Percentiles rank a stretch among this genome's conserved stretches.
These are phyloP conservation scores for Toxotes jaculatrix DNA, from an alignment of 2,113 vertebrate species.

Conservation along the genomic window DNA sequence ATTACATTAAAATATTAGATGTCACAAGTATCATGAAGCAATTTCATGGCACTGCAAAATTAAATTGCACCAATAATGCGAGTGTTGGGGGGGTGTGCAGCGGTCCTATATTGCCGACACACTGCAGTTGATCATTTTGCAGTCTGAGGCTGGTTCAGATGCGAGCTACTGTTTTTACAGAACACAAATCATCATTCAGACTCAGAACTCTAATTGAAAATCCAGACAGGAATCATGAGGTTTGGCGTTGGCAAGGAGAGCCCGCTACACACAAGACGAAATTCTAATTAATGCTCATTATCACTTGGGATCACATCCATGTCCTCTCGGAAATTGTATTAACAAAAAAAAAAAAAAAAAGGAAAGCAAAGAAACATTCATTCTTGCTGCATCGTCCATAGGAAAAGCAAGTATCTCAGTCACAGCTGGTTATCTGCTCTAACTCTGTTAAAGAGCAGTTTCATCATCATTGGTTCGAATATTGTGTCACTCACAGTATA, in stretches of 20 bases:
- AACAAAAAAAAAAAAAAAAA: neutral
- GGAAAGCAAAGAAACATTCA: neutral
- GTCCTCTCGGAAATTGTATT: slow-evolving; percentile 28
- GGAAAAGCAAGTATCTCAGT: slow-evolving; percentile 8
- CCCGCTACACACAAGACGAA: slow-evolving; percentile 40
- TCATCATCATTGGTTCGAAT: neutral
- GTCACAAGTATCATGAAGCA: slow-evolving; percentile 22
- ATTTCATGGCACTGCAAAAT: slow-evolving; percentile 19
- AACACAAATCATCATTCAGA: slow-evolving; percentile 50
- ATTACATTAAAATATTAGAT: neutral
- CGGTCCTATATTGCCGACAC: slow-evolving; percentile 18
- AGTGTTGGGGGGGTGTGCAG: slow-evolving; percentile 11
- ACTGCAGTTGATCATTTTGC: slow-evolving; percentile 30
- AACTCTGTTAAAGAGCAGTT: neutral
- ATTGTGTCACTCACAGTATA: neutral
- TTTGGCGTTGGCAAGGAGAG: slow-evolving; percentile 31
- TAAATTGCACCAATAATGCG: neutral
- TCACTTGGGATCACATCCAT: slow-evolving; percentile 32
- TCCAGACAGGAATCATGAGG: slow-evolving; percentile 55
- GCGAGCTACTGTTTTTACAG: slow-evolving; percentile 19
- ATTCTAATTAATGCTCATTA: slow-evolving; percentile 44
- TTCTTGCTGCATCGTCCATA: neutral
- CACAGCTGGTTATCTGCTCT: neutral
- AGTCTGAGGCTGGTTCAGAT: slow-evolving; percentile 4
- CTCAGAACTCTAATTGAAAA: slow-evolving; percentile 52